Evolutionary conservation across 2,113 vertebrate species (phyloP).

Genomic region (Phrynocephalus versicolor): DNA sequence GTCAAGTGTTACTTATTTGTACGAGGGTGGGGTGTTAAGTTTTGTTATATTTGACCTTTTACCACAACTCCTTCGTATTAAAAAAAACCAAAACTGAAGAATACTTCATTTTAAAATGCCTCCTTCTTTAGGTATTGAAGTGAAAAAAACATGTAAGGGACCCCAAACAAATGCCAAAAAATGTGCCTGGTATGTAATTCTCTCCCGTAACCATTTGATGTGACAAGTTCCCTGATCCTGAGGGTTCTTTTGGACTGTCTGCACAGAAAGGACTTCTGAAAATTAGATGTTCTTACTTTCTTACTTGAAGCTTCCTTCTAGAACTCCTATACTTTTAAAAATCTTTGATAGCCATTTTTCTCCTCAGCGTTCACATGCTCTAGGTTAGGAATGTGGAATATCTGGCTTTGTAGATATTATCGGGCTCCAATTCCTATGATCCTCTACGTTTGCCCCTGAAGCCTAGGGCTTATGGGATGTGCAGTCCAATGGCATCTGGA

Average conservation of each 20-base stretch:
- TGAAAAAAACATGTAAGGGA: conserved; percentile 18
- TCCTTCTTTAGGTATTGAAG: conserved; percentile 21
- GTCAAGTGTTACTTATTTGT: conserved; percentile 80
- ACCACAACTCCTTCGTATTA: conserved; percentile 71
- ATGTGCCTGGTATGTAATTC: neutral
- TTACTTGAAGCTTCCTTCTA: neutral
- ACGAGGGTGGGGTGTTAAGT: conserved; percentile 82
- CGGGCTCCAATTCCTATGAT: no score
- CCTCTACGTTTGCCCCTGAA: no score
- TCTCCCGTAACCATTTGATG: conserved; percentile 39
- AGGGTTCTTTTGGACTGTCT: neutral
- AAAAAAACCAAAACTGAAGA: neutral
- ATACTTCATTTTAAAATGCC: conserved; percentile 47
- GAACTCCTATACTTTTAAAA: neutral
- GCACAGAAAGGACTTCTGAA: neutral
- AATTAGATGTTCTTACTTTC: neutral
- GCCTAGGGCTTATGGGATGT: neutral
- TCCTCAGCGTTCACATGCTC: neutral
- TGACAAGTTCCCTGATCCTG: neutral
- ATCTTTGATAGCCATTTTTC: neutral
- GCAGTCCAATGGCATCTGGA: neutral
- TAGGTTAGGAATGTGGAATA: neutral
- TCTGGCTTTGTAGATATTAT: no score
- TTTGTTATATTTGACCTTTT: conserved; percentile 80
- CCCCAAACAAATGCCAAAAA: neutral